Conservation (phyloP, 2,797 vertebrate genomes). For the Poecile montanus region DNA sequence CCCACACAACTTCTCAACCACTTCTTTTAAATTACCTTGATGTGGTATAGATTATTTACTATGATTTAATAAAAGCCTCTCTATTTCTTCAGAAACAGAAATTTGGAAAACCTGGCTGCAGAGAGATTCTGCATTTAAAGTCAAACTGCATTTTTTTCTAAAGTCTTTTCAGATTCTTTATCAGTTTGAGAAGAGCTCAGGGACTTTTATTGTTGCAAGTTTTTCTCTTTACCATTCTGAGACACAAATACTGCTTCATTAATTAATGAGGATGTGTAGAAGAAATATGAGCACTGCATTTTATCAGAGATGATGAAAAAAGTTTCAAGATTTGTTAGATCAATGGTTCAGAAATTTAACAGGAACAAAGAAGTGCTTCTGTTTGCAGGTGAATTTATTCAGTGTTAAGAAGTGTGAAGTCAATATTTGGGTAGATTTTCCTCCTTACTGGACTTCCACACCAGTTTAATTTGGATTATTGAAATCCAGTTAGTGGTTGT, state of each 20-base stretch:
- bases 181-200: neutral
- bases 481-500: neutral
- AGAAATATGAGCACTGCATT: neutral
- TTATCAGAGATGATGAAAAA: neutral
- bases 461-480: neutral
- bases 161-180: neutral
- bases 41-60: neutral
- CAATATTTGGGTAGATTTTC: neutral
- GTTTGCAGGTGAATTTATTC: neutral
- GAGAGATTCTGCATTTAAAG: neutral
- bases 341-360: neutral
- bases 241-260: neutral
- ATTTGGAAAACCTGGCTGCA: neutral
- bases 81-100: neutral
- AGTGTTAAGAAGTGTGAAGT: neutral
- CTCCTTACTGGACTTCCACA: neutral
- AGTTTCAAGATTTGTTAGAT: neutral
- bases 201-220: neutral
- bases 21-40: slow-evolving; percentile 27
- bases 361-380: neutral
- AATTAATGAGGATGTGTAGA: neutral
- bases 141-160: neutral
- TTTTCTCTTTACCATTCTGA: neutral
- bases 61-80: neutral
- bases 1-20: slow-evolving; percentile 37